Evolutionary conservation across 2,888 invertebrate species (phyloP).

Genomic region (Matsumyia berberina): DNA sequence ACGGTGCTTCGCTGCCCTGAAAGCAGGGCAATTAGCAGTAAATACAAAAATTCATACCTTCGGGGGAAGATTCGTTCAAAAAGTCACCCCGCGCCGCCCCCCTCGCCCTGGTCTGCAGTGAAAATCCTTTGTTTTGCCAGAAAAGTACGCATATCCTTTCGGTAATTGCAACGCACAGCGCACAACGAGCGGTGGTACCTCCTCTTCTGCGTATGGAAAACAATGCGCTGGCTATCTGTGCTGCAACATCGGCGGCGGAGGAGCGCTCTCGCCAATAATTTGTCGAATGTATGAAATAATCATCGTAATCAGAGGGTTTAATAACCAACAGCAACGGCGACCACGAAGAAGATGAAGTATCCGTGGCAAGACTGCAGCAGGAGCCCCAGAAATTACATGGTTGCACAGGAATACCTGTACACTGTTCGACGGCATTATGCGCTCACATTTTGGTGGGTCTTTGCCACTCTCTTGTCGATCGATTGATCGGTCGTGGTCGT

Average conservation of each 20-base stretch:
- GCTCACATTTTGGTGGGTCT: slow-evolving; percentile 52
- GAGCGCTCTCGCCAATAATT: slow-evolving; percentile 72
- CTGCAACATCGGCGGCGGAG: slow-evolving; percentile 22
- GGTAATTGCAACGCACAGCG: slow-evolving; percentile 69
- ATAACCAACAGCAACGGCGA: slow-evolving; percentile 68
- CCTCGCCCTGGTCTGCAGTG: neutral
- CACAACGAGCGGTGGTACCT: slow-evolving; percentile 56
- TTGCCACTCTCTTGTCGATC: slow-evolving; percentile 68
- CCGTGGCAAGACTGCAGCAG: slow-evolving; percentile 44
- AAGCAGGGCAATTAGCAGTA: slow-evolving; percentile 71
- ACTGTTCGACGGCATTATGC: slow-evolving; percentile 31
- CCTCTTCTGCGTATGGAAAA: slow-evolving; percentile 62
- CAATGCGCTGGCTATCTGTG: slow-evolving; percentile 64
- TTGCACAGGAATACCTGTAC: slow-evolving; percentile 32
- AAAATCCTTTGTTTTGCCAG: slow-evolving; percentile 71
- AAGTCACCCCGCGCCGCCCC: neutral
- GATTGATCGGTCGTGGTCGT: slow-evolving; percentile 73
- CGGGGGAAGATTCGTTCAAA: slow-evolving; percentile 53
- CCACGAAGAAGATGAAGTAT: slow-evolving; percentile 58
- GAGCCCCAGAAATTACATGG: slow-evolving; percentile 71
- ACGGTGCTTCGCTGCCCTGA: slow-evolving; percentile 68
- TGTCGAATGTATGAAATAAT: slow-evolving; percentile 77
- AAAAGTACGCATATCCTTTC: slow-evolving; percentile 73
- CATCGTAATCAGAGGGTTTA: slow-evolving; percentile 76
- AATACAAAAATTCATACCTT: slow-evolving; percentile 75